Base-by-base conservation (phyloP, 2,888 invertebrate genomes). In the Ferdinandea cuprea region DNA sequence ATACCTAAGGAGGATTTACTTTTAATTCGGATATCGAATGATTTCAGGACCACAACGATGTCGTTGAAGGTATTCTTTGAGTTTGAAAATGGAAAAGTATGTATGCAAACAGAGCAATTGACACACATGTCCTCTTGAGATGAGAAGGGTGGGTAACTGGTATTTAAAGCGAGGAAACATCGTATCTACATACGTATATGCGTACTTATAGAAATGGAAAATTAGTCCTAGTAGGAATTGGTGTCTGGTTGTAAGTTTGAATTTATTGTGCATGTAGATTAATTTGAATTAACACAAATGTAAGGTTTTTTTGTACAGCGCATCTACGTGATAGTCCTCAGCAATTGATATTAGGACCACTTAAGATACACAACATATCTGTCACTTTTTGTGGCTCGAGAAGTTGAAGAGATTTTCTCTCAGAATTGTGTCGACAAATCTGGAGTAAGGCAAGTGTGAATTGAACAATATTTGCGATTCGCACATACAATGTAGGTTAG, bases 21-120 rank as follows among this genome's bases (percentile, higher is more conserved):
- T 83, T 73, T 73, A 83, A 77, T 77, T 77, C 72, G 66, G 72
- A 66, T 72, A 83, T 77, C 77, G 72, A 72, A 72, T 66, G 65
- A 44, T 48, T 63, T 66, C 71, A 59, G 52, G 11, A 54, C 28
- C 28, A 42, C 15, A 6, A 25, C 17, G 21, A 28, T 9, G 25
- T 9, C 28, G 6, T 17, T 30, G 25, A 15, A 28, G 48, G 40
- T 42, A 68, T 63, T 56, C 56, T 17, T 74, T 42, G 59, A 74
- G 46, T 54, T 58, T 19, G 11, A 58, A 63, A 71, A n/a, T n/a
- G 54, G 25, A 37, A 66, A 59, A 21, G 42, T 48, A 15, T 77
- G 7, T 40, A 74, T 76, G 76, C 76, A 81, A 74, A 76, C 76
- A 50, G 8, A 52, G 46, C n/a, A 13, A 30, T 8, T 13, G n/a